A percentile compares a stretch with the other conserved stretches of the same genome.
Evolutionary conservation across 2,888 invertebrate species (phyloP).

Genomic region (Ormyrus rosae): DNA sequence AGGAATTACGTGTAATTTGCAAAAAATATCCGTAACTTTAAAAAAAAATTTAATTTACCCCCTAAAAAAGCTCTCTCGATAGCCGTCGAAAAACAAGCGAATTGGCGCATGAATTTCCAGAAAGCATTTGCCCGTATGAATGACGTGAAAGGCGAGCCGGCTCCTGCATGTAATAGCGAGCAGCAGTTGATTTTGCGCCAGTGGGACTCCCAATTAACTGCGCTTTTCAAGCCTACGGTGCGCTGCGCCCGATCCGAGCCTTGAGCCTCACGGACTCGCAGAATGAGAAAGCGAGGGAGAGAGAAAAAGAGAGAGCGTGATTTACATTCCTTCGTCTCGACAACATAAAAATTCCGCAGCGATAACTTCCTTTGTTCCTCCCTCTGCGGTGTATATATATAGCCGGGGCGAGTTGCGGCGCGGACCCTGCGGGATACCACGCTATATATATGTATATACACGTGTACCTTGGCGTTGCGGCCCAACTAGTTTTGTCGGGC

Average conservation of each 20-base stretch:
- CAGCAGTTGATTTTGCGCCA: constrained; percentile 11
- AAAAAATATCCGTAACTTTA: too few relatives aligned
- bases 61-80: too few relatives aligned
- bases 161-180: not conserved
- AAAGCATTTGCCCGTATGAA: not conserved
- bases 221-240: constrained; percentile 17
- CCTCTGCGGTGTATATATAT: constrained; percentile 70
- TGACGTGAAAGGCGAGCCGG: not conserved
- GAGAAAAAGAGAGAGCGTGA: constrained; percentile 62
- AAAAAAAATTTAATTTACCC: too few relatives aligned
- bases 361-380: constrained; percentile 74
- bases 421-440: constrained; percentile 80
- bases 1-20: too few relatives aligned
- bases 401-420: constrained; percentile 56
- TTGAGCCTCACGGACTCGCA: not conserved
- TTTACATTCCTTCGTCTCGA: constrained; percentile 74
- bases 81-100: too few relatives aligned
- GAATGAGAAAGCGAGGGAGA: constrained; percentile 5
- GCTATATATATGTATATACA: constrained; percentile 61
- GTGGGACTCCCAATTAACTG: constrained; percentile 29
- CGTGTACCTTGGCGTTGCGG: constrained; percentile 73
- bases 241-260: not conserved
- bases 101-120: too few relatives aligned
- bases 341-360: constrained; percentile 74
- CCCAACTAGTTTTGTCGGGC: constrained; percentile 68